Percentiles rank a stretch among this genome's conserved stretches.
Evolutionary conservation across 2,797 vertebrate genomes (phyloP).

Genomic region (Lophotriccus pileatus): DNA sequence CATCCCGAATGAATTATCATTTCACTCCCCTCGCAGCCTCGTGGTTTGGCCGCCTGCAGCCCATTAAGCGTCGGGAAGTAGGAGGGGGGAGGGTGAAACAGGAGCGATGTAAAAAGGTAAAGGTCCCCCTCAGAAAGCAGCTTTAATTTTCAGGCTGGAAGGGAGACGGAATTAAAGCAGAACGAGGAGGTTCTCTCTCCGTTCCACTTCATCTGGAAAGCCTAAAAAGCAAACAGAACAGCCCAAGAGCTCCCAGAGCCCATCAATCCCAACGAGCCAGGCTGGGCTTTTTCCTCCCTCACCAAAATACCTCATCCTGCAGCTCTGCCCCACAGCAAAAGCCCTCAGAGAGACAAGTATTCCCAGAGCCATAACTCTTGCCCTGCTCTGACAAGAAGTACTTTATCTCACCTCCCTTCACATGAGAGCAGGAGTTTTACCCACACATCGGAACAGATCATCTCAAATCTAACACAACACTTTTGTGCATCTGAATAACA

Average conservation of each 20-base stretch:
- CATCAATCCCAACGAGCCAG: background rate
- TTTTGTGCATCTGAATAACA: background rate
- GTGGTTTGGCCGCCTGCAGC: constrained; percentile 52
- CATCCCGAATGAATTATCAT: constrained; percentile 73
- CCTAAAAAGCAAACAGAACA: constrained; percentile 4
- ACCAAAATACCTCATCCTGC: background rate
- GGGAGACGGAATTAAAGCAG: constrained; percentile 8
- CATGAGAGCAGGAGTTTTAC: background rate
- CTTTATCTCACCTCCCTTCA: background rate
- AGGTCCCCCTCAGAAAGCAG: constrained; percentile 62
- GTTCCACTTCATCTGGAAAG: background rate
- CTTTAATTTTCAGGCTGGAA: constrained; percentile 55
- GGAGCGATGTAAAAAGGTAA: constrained; percentile 29
- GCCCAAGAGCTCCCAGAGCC: background rate
- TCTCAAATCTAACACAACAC: accelerated
- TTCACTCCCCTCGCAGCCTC: constrained; percentile 36
- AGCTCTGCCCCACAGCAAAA: background rate
- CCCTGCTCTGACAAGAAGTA: background rate
- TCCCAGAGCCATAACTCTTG: background rate
- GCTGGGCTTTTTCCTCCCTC: accelerated
- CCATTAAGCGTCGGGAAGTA: background rate
- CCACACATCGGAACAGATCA: background rate
- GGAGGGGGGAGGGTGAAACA: background rate
- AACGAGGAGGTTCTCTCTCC: background rate
- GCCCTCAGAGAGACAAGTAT: background rate